A percentile compares a stretch with the other conserved stretches of the same genome.
Conservation (phyloP, 37 sponge, comb jelly and placozoan species). For the Halichondria panicea region DNA sequence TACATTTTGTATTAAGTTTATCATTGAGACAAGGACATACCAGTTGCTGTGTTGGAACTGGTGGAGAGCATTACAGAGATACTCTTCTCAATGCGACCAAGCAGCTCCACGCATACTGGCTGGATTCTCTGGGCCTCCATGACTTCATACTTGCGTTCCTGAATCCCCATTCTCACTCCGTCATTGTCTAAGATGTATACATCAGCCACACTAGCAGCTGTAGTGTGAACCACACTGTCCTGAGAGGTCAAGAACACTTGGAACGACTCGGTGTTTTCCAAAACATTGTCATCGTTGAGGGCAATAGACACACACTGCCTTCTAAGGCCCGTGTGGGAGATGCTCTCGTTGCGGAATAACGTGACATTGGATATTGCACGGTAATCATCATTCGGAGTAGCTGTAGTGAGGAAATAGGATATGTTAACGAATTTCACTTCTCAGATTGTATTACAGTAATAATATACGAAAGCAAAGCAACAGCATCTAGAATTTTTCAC, state of each 20-base stretch:
- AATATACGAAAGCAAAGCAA: too few relatives aligned
- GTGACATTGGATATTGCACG: not conserved
- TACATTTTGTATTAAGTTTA: not conserved
- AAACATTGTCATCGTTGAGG: constrained; percentile 11
- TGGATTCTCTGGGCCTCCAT: not conserved
- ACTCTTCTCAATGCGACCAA: constrained; percentile 4
- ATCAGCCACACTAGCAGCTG: not conserved
- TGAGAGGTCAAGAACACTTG: not conserved
- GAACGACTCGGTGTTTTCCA: constrained; percentile 36
- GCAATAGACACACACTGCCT: not conserved
- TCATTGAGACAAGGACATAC: not conserved
- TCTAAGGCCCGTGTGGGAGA: not conserved
- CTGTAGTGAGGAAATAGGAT: not conserved
- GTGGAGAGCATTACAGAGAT: not conserved
- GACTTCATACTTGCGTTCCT: constrained; percentile 3
- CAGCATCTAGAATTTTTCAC: too few relatives aligned
- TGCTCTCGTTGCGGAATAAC: not conserved
- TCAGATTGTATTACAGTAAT: not conserved
- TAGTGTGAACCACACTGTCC: constrained; percentile 2
- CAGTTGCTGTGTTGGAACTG: constrained; percentile 1
- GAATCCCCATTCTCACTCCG: constrained; percentile 17
- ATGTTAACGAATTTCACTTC: not conserved
- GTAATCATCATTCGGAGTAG: constrained; percentile 14
- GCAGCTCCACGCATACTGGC: constrained; percentile 25
- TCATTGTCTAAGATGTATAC: constrained; percentile 40